Evolutionary conservation across 2,888 invertebrate species (phyloP).

Genomic region (Parasteatoda lunata): DNA sequence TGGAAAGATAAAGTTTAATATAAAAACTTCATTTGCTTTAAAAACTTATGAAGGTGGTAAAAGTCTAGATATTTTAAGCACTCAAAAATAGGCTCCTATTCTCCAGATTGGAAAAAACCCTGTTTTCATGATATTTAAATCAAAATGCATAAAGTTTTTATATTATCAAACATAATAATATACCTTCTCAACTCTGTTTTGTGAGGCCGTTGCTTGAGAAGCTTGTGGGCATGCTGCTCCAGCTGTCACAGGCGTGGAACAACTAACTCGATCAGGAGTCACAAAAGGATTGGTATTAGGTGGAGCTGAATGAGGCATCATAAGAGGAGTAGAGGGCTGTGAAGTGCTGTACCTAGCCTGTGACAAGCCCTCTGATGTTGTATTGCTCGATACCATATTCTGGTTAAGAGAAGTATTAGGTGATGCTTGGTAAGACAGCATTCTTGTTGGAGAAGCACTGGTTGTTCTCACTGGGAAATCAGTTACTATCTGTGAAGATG

Average conservation of each 20-base stretch:
- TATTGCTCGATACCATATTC: constrained; percentile 3
- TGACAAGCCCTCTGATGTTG: constrained; percentile 20
- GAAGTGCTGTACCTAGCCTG: constrained; percentile 59
- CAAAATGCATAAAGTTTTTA: no score
- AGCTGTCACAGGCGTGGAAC: constrained; percentile 29
- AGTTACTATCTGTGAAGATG: constrained; percentile 54
- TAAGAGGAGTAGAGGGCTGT: constrained; percentile 64
- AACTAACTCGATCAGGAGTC: constrained; percentile 42
- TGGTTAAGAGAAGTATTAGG: constrained; percentile 34
- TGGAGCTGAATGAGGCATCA: constrained; percentile 63
- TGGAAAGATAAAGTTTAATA: no score
- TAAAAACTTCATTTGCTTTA: no score
- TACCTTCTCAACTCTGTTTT: constrained; percentile 62
- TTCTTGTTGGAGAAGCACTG: constrained; percentile 61
- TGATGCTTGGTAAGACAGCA: constrained; percentile 62
- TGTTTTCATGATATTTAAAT: no score
- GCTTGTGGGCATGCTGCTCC: constrained; percentile 29
- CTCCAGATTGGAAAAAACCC: no score
- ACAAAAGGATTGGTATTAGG: constrained; percentile 65
- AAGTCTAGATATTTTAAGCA: no score
- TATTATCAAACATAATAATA: neutral
- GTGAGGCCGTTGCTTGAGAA: constrained; percentile 43
- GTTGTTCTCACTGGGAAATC: constrained; percentile 61
- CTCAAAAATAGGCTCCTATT: no score
- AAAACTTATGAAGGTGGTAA: no score